Percentiles rank a stretch among this genome's conserved stretches.
Evolutionary conservation across 2,113 vertebrate species (phyloP).

Genomic region (Raja brachyura): DNA sequence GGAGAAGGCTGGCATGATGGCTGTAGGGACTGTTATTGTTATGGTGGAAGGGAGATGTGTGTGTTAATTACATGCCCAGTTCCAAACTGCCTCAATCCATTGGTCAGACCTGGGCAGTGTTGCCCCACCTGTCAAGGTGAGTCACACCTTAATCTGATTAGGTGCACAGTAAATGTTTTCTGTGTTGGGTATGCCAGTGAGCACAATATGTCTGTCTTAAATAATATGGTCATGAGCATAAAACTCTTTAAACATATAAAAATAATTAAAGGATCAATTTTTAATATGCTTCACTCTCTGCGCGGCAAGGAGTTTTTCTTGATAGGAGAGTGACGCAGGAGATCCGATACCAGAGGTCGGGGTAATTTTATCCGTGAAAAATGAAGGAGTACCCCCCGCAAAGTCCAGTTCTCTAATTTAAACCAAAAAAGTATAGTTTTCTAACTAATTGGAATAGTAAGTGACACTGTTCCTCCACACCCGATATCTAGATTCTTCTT

Average conservation of each 20-base stretch:
- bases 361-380: neutral
- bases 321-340: neutral
- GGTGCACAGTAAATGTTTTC: neutral
- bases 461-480: neutral
- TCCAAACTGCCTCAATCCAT: slow-evolving; percentile 59
- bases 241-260: neutral
- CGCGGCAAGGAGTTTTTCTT: neutral
- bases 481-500: neutral
- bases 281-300: too few species aligned
- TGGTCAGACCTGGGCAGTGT: slow-evolving; percentile 60
- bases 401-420: neutral
- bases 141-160: neutral
- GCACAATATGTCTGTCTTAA: neutral
- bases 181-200: neutral
- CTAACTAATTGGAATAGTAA: neutral
- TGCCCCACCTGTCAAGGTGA: slow-evolving; percentile 68
- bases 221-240: too few species aligned
- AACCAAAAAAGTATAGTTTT: neutral
- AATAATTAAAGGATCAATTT: neutral
- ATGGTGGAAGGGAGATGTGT: slow-evolving; percentile 65
- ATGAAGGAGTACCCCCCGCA: neutral
- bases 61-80: slow-evolving; percentile 65
- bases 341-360: neutral
- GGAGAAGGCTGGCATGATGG: slow-evolving; percentile 67
- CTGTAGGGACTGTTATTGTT: slow-evolving; percentile 67